Evolutionary conservation across 2,888 invertebrate genomes (phyloP).

Genomic region (Drosophila falleni): DNA sequence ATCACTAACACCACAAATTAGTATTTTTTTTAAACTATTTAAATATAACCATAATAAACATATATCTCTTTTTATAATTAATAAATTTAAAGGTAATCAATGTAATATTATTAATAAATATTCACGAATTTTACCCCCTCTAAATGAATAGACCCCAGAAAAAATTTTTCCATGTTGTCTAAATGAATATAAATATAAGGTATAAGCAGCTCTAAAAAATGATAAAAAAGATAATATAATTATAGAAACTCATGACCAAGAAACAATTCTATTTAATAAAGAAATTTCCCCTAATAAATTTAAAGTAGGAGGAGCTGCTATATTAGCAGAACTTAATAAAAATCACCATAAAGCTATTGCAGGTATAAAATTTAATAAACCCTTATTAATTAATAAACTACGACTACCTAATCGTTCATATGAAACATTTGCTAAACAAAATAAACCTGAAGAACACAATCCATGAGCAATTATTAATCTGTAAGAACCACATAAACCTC

Average conservation of each 20-base stretch:
- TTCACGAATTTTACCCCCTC: slow-evolving; percentile 86
- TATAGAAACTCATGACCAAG: slow-evolving; percentile 86
- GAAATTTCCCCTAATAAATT: slow-evolving; percentile 90
- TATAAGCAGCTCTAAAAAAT: slow-evolving; percentile 89
- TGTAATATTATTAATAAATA: slow-evolving; percentile 88
- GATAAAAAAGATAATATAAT: slow-evolving; percentile 87
- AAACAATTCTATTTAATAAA: slow-evolving; percentile 88
- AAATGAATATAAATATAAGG: slow-evolving; percentile 86
- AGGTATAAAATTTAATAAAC: slow-evolving; percentile 88
- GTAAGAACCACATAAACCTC: slow-evolving; percentile 86
- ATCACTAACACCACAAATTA: slow-evolving; percentile 89
- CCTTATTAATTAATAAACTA: slow-evolving; percentile 88
- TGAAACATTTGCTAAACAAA: slow-evolving; percentile 89
- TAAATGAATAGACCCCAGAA: slow-evolving; percentile 86
- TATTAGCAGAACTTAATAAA: slow-evolving; percentile 88
- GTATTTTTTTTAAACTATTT: slow-evolving; percentile 89
- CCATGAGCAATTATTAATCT: slow-evolving; percentile 89
- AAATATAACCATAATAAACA: slow-evolving; percentile 87
- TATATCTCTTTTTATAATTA: slow-evolving; percentile 87
- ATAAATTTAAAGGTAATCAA: slow-evolving; percentile 88
- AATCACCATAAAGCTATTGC: slow-evolving; percentile 88
- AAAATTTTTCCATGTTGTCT: slow-evolving; percentile 88
- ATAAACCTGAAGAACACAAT: slow-evolving; percentile 88
- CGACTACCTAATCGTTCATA: slow-evolving; percentile 88
- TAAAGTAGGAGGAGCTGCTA: slow-evolving; percentile 89